These are phyloP conservation scores for Cossypha heuglini DNA, from an alignment of 2,797 vertebrate species.

Conservation along the genomic window DNA sequence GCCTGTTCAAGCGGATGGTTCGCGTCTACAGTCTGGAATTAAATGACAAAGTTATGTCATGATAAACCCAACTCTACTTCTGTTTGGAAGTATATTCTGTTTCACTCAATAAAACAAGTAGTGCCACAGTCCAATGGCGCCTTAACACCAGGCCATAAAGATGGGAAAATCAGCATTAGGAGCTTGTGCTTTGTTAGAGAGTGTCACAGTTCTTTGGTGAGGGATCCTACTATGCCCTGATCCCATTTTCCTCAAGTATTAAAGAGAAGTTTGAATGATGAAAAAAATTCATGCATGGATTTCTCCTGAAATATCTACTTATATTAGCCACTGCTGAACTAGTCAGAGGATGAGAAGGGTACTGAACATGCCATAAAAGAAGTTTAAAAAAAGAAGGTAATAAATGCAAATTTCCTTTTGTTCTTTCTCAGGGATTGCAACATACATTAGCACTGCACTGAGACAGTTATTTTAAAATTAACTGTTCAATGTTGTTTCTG, in stretches of 20 bases:
- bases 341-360: constrained; percentile 1
- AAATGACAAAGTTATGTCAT: background rate
- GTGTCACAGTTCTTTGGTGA: background rate
- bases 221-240: background rate
- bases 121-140: background rate
- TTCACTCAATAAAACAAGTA: background rate
- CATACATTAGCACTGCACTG: constrained; percentile 11
- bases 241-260: background rate
- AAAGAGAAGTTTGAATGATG: background rate
- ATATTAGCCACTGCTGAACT: background rate
- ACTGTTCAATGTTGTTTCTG: constrained; percentile 37
- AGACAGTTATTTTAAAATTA: constrained; percentile 68
- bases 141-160: background rate
- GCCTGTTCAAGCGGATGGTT: background rate
- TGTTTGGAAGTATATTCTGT: background rate
- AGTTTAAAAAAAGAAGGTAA: background rate
- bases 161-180: background rate
- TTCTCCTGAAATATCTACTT: constrained; percentile 14
- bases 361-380: background rate
- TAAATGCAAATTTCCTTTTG: constrained; percentile 43
- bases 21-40: background rate
- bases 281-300: constrained; percentile 1
- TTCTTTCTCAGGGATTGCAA: constrained; percentile 27
- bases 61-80: background rate
- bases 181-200: background rate